Percentiles rank a stretch among this genome's conserved stretches.
These are phyloP conservation scores for Pterocles orientalis DNA, from an alignment of 2,113 vertebrate species.

Conservation along the genomic window DNA sequence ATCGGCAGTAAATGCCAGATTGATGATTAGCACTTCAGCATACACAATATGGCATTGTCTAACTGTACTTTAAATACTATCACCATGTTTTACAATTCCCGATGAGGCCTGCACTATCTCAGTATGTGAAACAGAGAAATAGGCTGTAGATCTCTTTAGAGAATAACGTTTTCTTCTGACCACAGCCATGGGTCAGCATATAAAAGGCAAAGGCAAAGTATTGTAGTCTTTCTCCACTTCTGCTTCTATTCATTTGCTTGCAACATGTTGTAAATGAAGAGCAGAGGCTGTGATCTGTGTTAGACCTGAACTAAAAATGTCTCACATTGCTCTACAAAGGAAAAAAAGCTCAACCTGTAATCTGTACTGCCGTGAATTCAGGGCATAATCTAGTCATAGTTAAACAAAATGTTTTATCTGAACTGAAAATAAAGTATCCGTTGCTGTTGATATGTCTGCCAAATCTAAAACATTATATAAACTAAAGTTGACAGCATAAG, in stretches of 20 bases:
- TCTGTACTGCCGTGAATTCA: not conserved
- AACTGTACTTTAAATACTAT: not conserved
- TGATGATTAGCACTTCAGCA: not conserved
- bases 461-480: conserved; percentile 62
- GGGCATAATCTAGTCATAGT: not conserved
- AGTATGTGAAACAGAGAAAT: not conserved
- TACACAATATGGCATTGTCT: not conserved
- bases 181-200: not conserved
- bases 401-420: conserved; percentile 52
- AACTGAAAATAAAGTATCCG: conserved; percentile 28
- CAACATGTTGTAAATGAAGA: not conserved
- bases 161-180: not conserved
- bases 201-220: not conserved
- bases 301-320: not conserved
- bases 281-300: not conserved
- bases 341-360: not conserved
- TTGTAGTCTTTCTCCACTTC: not conserved
- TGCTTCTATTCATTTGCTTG: not conserved
- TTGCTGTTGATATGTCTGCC: conserved; percentile 53
- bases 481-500: conserved; percentile 52
- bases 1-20: not conserved
- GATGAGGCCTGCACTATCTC: not conserved
- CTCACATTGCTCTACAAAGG: not conserved
- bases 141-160: not conserved
- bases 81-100: not conserved